phyloP scores from a whole-genome alignment of 2,797 vertebrate genomes.

The Geotrypetes seraphini region DNA sequence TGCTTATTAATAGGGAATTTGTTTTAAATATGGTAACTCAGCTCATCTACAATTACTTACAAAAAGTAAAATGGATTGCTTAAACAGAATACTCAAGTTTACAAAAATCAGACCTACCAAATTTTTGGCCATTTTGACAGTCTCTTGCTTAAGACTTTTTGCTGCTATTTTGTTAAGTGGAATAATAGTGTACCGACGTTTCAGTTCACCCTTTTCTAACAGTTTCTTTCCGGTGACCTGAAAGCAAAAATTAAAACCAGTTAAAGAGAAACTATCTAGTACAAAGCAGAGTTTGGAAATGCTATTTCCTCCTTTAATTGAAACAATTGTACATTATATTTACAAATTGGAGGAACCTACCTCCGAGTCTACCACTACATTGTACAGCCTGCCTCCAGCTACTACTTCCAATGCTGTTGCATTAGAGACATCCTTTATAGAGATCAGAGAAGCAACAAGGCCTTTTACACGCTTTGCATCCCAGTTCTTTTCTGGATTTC shows the following conservation, averaged over 20 bases:
- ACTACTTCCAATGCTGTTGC: conserved; percentile 81
- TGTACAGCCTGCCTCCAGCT: conserved; percentile 84
- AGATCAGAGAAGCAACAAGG: conserved; percentile 73
- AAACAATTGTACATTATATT: conserved; percentile 6
- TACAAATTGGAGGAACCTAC: conserved; percentile 39
- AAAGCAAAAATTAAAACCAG: background rate
- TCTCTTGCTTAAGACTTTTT: conserved; percentile 53
- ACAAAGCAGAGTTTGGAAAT: too few species aligned
- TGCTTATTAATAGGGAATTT: too few species aligned
- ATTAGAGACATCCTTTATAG: conserved; percentile 64
- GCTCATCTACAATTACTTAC: too few species aligned
- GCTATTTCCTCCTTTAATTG: too few species aligned
- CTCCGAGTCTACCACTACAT: conserved; percentile 89
- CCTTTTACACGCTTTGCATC: conserved; percentile 75
- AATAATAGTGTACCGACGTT: conserved; percentile 83
- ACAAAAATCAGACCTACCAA: conserved; percentile 68
- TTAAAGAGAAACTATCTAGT: too few species aligned
- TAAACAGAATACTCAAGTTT: too few species aligned
- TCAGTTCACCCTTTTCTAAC: conserved; percentile 84
- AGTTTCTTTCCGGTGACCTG: conserved; percentile 89
- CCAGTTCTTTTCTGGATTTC: conserved; percentile 83
- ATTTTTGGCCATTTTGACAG: conserved; percentile 61
- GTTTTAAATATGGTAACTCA: too few species aligned
- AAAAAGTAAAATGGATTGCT: too few species aligned
- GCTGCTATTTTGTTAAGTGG: conserved; percentile 92